Evolutionary conservation across 2,888 invertebrate species (phyloP).

Genomic region (Baronia brevicornis): DNA sequence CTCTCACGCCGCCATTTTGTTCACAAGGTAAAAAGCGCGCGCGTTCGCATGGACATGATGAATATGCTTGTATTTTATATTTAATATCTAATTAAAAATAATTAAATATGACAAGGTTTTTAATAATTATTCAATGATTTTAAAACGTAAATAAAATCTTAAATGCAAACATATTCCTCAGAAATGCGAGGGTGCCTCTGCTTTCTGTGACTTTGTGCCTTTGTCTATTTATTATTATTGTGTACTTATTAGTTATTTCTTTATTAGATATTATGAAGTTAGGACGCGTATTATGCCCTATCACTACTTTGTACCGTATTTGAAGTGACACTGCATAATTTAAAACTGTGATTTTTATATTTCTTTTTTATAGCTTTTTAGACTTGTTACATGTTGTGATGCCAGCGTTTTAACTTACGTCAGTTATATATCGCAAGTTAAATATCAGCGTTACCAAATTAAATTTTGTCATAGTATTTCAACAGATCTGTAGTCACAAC

Average conservation of each 20-base stretch:
- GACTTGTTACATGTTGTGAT: conserved; percentile 72
- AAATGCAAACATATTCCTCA: conserved; percentile 51
- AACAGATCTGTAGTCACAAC: conserved; percentile 53
- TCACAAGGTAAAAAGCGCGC: conserved; percentile 73
- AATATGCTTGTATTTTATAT: conserved; percentile 41
- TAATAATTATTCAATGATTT: conserved; percentile 21
- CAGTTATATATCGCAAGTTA: conserved; percentile 31
- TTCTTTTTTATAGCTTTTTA: conserved; percentile 65
- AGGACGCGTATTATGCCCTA: conserved; percentile 50
- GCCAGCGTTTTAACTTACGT: conserved; percentile 38
- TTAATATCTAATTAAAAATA: conserved; percentile 2
- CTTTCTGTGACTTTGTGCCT: conserved; percentile 70
- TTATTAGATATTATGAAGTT: conserved; percentile 49
- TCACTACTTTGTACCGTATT: conserved; percentile 62
- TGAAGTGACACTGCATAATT: conserved; percentile 74
- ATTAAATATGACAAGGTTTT: no score
- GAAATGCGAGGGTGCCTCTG: conserved; percentile 58
- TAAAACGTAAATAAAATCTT: no score
- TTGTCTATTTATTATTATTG: conserved; percentile 55
- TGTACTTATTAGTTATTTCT: conserved; percentile 71
- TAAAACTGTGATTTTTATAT: conserved; percentile 75
- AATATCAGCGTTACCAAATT: conserved; percentile 41
- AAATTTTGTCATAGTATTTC: conserved; percentile 30
- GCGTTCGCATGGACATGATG: conserved; percentile 49
- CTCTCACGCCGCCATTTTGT: conserved; percentile 73